Evolutionary conservation across 2,888 invertebrate species (phyloP).

Genomic region (Carpatolechia fugitivella): DNA sequence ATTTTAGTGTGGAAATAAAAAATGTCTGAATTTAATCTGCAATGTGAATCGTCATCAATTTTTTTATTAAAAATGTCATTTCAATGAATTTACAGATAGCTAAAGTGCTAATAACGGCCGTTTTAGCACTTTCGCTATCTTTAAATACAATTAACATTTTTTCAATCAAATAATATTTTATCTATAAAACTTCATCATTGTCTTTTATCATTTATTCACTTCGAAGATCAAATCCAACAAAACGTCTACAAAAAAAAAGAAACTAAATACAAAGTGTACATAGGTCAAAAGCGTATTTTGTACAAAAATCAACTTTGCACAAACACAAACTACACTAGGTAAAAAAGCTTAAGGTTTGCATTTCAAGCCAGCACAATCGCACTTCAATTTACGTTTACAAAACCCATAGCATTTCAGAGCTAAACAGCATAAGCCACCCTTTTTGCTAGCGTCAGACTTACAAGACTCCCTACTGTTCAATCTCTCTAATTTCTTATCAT

Average conservation of each 20-base stretch:
- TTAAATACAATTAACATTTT: no score
- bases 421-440: conserved; percentile 59
- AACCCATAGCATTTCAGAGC: conserved; percentile 68
- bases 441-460: conserved; percentile 55
- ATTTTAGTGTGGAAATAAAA: no score
- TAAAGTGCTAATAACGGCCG: no score
- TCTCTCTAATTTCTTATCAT: conserved; percentile 45
- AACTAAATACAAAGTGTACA: conserved; percentile 3
- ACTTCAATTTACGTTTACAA: conserved; percentile 59
- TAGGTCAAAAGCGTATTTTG: conserved; percentile 5
- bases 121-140: no score
- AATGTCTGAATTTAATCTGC: no score
- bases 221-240: neutral
- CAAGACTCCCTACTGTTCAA: conserved; percentile 64
- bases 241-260: neutral
- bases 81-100: no score
- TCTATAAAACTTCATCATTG: no score
- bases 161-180: no score
- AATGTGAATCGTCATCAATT: no score
- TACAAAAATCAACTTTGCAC: conserved; percentile 1
- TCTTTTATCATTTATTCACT: no score
- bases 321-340: conserved; percentile 1
- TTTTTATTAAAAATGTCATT: no score
- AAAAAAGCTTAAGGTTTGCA: conserved; percentile 45
- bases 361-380: conserved; percentile 54